phyloP scores from a whole-genome alignment of 2,888 invertebrate species.

The Dolichomitus sp. region DNA sequence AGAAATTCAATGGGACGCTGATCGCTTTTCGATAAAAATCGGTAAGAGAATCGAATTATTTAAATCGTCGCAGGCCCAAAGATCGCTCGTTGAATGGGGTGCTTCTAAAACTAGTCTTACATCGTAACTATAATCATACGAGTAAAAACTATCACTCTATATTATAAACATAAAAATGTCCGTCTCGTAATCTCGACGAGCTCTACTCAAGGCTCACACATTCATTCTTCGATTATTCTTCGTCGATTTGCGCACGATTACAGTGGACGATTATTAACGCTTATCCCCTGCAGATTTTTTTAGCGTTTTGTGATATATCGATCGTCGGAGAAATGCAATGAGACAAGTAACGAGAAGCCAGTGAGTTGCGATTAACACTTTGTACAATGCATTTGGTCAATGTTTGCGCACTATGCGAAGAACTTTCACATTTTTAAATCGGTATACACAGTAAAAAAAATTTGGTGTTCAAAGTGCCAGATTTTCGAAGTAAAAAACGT shows the following conservation, averaged over 20 bases:
- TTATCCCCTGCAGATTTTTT: not conserved
- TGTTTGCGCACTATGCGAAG: constrained; percentile 38
- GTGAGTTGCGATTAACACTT: constrained; percentile 49
- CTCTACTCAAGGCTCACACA: constrained; percentile 16
- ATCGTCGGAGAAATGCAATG: not conserved
- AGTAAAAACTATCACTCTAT: constrained; percentile 71
- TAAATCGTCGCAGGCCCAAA: constrained; percentile 41
- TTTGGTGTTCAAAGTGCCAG: too few species aligned
- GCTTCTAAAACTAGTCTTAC: constrained; percentile 64
- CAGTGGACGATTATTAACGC: constrained; percentile 28
- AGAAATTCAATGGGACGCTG: constrained; percentile 34
- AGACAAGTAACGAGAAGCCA: constrained; percentile 16
- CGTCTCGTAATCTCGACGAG: constrained; percentile 44
- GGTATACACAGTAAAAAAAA: not conserved
- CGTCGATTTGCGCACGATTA: constrained; percentile 38
- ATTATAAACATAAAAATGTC: constrained; percentile 73
- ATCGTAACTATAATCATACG: constrained; percentile 71
- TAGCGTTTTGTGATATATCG: not conserved
- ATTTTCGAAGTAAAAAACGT: too few species aligned
- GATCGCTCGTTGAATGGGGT: constrained; percentile 46
- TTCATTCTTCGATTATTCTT: constrained; percentile 31
- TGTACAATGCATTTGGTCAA: constrained; percentile 65
- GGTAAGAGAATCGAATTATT: constrained; percentile 34
- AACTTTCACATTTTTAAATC: constrained; percentile 38
- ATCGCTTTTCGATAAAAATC: not conserved